Evolutionary conservation across 2,888 invertebrate genomes (phyloP).

Genomic region (Agrotis ipsilon): DNA sequence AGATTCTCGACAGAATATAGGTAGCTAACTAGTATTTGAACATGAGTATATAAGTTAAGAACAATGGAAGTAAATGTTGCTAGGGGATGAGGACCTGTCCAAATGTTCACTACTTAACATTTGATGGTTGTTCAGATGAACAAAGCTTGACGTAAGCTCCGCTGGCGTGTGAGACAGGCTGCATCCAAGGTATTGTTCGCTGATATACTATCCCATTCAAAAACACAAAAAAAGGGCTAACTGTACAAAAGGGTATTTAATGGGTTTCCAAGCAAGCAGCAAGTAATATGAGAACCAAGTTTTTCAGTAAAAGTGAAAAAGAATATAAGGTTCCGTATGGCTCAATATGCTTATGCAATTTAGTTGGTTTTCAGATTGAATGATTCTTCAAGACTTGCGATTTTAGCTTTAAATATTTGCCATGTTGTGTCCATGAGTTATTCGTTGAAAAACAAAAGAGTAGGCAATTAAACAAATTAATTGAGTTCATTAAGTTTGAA

Average conservation of each 20-base stretch:
- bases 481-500: too few species aligned
- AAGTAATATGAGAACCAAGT: too few species aligned
- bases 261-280: too few species aligned
- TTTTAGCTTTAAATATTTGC: background rate
- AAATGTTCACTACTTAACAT: background rate
- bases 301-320: background rate
- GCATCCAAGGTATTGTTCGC: too few species aligned
- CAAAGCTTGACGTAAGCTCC: too few species aligned
- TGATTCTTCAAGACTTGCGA: background rate
- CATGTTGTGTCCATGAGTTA: background rate
- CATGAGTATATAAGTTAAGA: background rate
- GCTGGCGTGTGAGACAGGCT: too few species aligned
- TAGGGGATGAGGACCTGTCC: background rate
- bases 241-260: too few species aligned
- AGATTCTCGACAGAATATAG: background rate
- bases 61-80: constrained; percentile 3
- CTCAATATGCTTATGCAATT: background rate
- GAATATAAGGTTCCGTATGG: too few species aligned
- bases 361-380: too few species aligned
- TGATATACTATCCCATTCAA: background rate
- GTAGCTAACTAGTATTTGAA: background rate
- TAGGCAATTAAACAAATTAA: too few species aligned
- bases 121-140: too few species aligned
- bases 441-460: too few species aligned
- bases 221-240: background rate